Conservation (phyloP, 2,888 invertebrate species). For the Diaphora mendica region DNA sequence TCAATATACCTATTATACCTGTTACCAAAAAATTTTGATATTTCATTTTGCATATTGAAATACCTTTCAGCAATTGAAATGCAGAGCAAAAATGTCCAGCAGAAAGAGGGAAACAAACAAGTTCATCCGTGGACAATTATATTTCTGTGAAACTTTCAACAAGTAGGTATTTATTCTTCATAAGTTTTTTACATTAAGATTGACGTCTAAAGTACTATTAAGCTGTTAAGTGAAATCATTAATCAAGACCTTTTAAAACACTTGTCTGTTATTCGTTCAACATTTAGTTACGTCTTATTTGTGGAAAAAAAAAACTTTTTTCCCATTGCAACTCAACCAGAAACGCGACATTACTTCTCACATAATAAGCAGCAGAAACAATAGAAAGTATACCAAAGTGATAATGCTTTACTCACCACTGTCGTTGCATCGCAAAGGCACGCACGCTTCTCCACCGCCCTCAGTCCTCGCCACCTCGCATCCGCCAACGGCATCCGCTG, state of each 20-base stretch:
- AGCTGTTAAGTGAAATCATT: no score
- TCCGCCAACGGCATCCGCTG: conserved; percentile 56
- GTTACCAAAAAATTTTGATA: neutral
- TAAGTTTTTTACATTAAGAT: no score
- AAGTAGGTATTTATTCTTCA: neutral
- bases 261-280: no score
- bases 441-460: conserved; percentile 55
- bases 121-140: neutral
- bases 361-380: neutral
- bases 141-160: no score
- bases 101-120: neutral
- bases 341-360: neutral
- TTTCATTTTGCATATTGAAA: neutral
- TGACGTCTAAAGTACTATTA: no score
- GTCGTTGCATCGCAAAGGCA: conserved; percentile 37
- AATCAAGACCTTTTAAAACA: no score
- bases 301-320: no score
- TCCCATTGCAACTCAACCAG: neutral
- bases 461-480: conserved; percentile 58
- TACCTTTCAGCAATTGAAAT: neutral
- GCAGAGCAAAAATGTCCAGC: neutral
- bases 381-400: neutral
- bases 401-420: conserved; percentile 14
- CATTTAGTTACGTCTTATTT: no score
- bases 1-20: no score